Percentiles rank a stretch among this genome's conserved stretches.
Conservation (phyloP, 64 coral and sea anemone genomes). For the Pocillopora damicornis region DNA sequence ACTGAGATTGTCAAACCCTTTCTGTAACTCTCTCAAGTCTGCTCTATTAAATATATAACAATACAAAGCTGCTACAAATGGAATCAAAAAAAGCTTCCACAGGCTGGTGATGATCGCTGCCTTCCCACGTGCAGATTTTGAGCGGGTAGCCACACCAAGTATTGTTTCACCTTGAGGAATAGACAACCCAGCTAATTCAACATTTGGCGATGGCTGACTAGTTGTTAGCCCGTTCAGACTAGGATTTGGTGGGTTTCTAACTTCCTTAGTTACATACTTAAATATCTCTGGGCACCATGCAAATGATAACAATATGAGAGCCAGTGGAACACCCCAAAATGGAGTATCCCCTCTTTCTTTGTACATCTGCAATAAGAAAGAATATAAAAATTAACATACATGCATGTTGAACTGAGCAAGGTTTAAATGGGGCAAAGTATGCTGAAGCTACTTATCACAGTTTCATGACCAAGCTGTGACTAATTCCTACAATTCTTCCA, state of each 20-base stretch:
- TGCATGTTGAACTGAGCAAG: background rate
- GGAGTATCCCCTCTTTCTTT: background rate
- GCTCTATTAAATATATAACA: background rate
- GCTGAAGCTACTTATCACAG: no score
- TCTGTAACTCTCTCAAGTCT: background rate
- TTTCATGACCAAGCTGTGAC: no score
- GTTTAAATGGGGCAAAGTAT: no score
- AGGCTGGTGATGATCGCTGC: conserved; percentile 49
- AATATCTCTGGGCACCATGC: conserved; percentile 56
- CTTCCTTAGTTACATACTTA: conserved; percentile 35
- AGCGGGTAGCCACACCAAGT: conserved; percentile 1
- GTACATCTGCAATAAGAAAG: background rate
- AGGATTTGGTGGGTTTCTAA: background rate
- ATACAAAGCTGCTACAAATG: conserved; percentile 43
- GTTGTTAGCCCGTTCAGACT: background rate
- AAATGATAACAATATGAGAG: conserved; percentile 47
- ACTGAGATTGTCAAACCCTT: conserved; percentile 41
- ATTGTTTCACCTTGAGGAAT: background rate
- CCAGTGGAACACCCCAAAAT: conserved; percentile 20
- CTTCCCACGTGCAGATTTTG: conserved; percentile 45
- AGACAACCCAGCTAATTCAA: background rate
- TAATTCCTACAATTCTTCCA: no score
- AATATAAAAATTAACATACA: background rate
- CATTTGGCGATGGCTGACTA: background rate
- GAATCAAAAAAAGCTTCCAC: conserved; percentile 55